phyloP scores from a whole-genome alignment of 1,140 invertebrate genomes.

The Diabrotica undecimpunctata region DNA sequence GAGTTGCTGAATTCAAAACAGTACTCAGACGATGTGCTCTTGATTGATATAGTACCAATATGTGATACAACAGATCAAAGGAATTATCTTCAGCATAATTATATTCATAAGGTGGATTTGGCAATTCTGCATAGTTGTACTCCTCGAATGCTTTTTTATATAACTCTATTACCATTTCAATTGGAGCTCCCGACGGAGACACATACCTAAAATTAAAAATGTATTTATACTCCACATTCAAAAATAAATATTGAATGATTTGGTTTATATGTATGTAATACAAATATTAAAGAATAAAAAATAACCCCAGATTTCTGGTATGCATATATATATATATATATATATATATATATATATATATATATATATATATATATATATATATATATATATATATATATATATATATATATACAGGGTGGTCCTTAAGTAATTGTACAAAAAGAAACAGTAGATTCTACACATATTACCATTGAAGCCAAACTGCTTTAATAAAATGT shows the following conservation, averaged over 20 bases:
- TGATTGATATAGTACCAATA: constrained; percentile 72
- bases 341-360: too few relatives aligned
- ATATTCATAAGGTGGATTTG: constrained; percentile 55
- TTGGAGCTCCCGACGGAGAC: constrained; percentile 56
- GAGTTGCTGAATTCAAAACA: constrained; percentile 71
- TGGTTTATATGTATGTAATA: too few relatives aligned
- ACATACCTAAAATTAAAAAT: constrained; percentile 30
- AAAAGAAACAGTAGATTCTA: too few relatives aligned
- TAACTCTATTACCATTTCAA: constrained; percentile 63
- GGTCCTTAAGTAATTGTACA: too few relatives aligned
- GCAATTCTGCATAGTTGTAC: constrained; percentile 52
- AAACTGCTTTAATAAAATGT: too few relatives aligned
- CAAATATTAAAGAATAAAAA: too few relatives aligned
- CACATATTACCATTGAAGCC: too few relatives aligned
- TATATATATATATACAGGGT: too few relatives aligned
- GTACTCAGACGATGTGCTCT: constrained; percentile 60
- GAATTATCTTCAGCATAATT: constrained; percentile 34
- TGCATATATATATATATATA: too few relatives aligned
- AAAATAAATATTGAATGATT: not conserved
- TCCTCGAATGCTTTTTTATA: constrained; percentile 65
- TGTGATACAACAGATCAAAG: constrained; percentile 78
- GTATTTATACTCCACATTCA: not conserved
- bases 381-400: too few relatives aligned
- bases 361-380: too few relatives aligned
- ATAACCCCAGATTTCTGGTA: too few relatives aligned